phyloP scores from a whole-genome alignment of 2,113 vertebrate species.

The Mobula birostris region DNA sequence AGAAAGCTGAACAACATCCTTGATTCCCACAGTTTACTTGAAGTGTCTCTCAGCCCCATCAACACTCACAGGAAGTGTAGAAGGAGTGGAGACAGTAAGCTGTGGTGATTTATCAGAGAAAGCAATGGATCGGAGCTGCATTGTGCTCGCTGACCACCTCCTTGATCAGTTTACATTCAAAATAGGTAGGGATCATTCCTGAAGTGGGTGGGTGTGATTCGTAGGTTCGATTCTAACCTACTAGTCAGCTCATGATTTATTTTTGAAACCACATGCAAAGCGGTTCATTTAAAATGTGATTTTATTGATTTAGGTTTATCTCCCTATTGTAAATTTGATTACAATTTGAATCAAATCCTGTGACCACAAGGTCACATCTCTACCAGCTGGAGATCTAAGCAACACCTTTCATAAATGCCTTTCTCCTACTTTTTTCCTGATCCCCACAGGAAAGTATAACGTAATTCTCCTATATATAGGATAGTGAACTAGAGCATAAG shows the following conservation, averaged over 20 bases:
- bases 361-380: too few relatives aligned
- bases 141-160: slow-evolving; percentile 1
- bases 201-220: neutral
- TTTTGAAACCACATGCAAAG: neutral
- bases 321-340: neutral
- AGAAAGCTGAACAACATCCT: slow-evolving; percentile 27
- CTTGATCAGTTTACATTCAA: slow-evolving; percentile 11
- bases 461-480: too few relatives aligned
- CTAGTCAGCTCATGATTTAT: neutral
- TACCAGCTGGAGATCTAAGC: too few relatives aligned
- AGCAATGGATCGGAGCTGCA: slow-evolving; percentile 19
- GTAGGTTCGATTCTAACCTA: neutral
- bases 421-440: neutral
- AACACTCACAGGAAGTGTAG: slow-evolving; percentile 13
- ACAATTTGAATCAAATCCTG: too few relatives aligned
- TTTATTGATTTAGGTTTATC: neutral
- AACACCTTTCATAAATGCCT: neutral
- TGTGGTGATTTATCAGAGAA: slow-evolving; percentile 19
- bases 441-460: neutral
- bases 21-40: slow-evolving; percentile 30
- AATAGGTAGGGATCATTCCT: neutral
- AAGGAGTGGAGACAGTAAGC: slow-evolving; percentile 1
- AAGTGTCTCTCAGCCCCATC: neutral
- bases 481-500: neutral
- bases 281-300: neutral